Evolutionary conservation across 2,888 invertebrate species (phyloP), one percentile per base, ranked within the genome.

Genomic region (Drosophila austrosaltans): DNA sequence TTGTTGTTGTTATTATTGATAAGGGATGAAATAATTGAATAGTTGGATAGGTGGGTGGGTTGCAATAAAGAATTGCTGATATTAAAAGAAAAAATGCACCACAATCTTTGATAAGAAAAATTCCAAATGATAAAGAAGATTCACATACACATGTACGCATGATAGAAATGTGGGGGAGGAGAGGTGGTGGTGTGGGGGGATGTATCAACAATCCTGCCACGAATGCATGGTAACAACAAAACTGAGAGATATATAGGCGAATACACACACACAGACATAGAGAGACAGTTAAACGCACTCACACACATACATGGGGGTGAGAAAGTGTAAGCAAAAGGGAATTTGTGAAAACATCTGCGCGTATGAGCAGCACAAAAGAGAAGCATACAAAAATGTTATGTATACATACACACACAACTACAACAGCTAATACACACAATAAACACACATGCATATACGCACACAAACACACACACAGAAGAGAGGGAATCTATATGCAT

Each of bases 181-280:
- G 16, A 16, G 28, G 28, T 28, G 28, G 28, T 28, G 5, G 28
- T 28, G 5, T 4, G 36, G 1, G 36, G 36, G 6, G 6, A 6
- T 32, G 32, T 36, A 36, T 36, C 36, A 36, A 77, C 81, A 90
- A 74, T 90, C 73, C 87, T 81, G 74, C 66, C 69, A 83, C 84
- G 83, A 82, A 81, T 66, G 72, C 80, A 83, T 73, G 74, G 81
- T 78, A 78, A 84, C 78, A 86, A 83, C 83, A 84, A 90, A 81
- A 74, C 73, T 62, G 69, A 75, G 71, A 87, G 65, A 67, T 30
- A 72, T 67, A 75, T 70, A 72, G 63, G 66, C 65, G 66, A 62
- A 73, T 68, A 67, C 30, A 60, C 25, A 10, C 36, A 48, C 59
- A 57, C 65, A 42, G 25, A 62, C 39, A 62, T 63, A 65, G 53